Evolutionary conservation across 2,888 invertebrate species (phyloP), one percentile per base, ranked within the genome.

Genomic region (Bombylius major): DNA sequence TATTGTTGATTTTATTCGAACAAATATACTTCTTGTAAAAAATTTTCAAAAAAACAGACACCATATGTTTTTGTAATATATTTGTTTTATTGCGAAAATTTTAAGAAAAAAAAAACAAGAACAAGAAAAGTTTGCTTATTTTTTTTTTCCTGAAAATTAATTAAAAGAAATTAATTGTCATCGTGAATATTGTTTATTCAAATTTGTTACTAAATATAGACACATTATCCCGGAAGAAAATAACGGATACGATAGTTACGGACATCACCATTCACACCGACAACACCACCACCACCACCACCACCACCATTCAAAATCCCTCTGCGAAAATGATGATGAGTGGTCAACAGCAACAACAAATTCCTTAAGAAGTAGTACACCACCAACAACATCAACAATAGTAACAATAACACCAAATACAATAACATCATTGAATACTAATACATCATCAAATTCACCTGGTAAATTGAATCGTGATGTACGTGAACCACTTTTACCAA

Each of bases 191-290:
- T 23, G 23, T 23, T 23, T 23, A 23, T 23, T 23, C 23, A 23
- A 23, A 23, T 23, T 23, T 23, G 23, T 23, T 23, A 23, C 23
- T 3, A 23, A 23, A 52, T 45, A 65, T 65, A 73, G 84, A 62
- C 83, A 84, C 70, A 82, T 81, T 59, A 86, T 86, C 65, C 85
- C 85, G 55, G 86, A 87, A 75, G 86, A 86, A 68, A 81, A 82
- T 68, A 50, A 55, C 44, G 47, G 51, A 13, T 42, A 42, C 11
- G 39, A 42, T 23, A 23, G 23, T 23, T 23, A 23, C 23, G 23
- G 23, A 23, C 23, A 23, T 4, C 39, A 42, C 12, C 39, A 42
- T 11, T 4, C 6, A n/a, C 12, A 7, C 13, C n/a, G n/a, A 11
- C 33, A 33, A 31, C 39, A 14, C 5, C 39, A 5, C 9, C 33